A percentile compares a stretch with the other conserved stretches of the same genome.
These are phyloP conservation scores for Microtus montanus DNA, from an alignment of 2,113 vertebrate species.

Conservation along the genomic window DNA sequence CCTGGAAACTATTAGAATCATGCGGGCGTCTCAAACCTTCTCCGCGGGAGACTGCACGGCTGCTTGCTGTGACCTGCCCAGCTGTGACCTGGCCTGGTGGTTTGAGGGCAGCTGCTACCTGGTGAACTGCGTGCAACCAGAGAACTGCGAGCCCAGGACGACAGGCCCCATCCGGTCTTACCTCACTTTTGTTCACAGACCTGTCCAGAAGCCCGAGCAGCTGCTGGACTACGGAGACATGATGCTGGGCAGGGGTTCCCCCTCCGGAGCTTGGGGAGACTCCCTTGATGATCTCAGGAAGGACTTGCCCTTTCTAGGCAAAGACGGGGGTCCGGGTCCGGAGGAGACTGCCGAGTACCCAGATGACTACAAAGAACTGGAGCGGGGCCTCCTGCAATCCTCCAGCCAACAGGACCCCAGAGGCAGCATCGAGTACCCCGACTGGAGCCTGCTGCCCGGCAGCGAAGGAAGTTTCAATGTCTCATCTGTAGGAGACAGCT, in stretches of 20 bases:
- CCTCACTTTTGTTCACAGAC: slow-evolving; percentile 88
- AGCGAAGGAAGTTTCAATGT: slow-evolving; percentile 82
- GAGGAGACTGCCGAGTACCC: slow-evolving; percentile 84
- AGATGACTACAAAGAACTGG: slow-evolving; percentile 84
- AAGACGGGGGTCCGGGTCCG: slow-evolving; percentile 81
- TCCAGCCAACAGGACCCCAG: slow-evolving; percentile 72
- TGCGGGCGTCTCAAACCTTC: slow-evolving; percentile 87
- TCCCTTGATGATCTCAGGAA: slow-evolving; percentile 81
- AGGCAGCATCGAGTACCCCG: slow-evolving; percentile 65
- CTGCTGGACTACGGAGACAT: slow-evolving; percentile 85
- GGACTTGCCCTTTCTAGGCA: slow-evolving; percentile 85
- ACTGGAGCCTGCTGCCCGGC: slow-evolving; percentile 79
- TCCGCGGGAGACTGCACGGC: slow-evolving; percentile 86
- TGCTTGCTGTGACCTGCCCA: slow-evolving; percentile 89
- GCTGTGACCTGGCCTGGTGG: slow-evolving; percentile 93
- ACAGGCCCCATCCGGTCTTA: slow-evolving; percentile 87
- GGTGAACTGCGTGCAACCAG: slow-evolving; percentile 89
- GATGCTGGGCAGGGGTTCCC: slow-evolving; percentile 80
- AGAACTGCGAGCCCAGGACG: slow-evolving; percentile 87
- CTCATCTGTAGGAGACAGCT: slow-evolving; percentile 73
- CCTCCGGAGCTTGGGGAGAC: slow-evolving; percentile 77
- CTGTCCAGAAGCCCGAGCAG: slow-evolving; percentile 83
- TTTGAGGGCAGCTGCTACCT: slow-evolving; percentile 92
- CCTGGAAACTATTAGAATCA: slow-evolving; percentile 86
- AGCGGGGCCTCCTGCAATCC: slow-evolving; percentile 78